Conservation (phyloP, 2,888 invertebrate species). For the Drosophila pseudotalamancana region DNA sequence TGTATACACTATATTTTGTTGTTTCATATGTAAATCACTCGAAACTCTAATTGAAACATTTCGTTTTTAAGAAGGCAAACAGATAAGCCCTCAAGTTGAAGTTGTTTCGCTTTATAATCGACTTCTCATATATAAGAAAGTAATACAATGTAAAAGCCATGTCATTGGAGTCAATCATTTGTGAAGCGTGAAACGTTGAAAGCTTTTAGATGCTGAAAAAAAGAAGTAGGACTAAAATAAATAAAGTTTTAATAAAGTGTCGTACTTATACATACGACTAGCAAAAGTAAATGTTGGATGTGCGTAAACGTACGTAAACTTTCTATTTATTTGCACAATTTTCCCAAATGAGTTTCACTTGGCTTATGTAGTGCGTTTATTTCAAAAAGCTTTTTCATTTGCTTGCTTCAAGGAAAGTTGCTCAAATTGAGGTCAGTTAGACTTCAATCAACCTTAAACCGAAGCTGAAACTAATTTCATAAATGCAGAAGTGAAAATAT, state of each 20-base stretch:
- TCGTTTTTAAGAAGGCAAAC: too few species aligned
- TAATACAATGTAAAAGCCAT: neutral
- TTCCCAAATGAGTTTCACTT: conserved; percentile 28
- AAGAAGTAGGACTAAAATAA: neutral
- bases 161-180: conserved; percentile 11
- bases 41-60: too few species aligned
- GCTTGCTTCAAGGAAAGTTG: conserved; percentile 5
- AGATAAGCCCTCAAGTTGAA: too few species aligned
- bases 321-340: conserved; percentile 19
- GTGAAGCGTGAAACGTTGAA: neutral
- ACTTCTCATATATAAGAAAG: too few species aligned
- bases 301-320: neutral
- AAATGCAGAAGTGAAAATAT: conserved; percentile 22
- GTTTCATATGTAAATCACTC: too few species aligned
- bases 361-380: conserved; percentile 24
- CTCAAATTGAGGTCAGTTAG: conserved; percentile 25
- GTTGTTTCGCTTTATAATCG: too few species aligned
- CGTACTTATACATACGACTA: neutral
- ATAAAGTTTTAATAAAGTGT: conserved; percentile 5
- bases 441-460: conserved; percentile 31
- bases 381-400: conserved; percentile 39
- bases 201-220: neutral
- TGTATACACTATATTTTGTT: too few species aligned
- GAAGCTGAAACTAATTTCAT: conserved; percentile 19
- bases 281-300: conserved; percentile 7